These are phyloP conservation scores for Microchrysa polita DNA, from an alignment of 2,888 invertebrate species.

Conservation along the genomic window DNA sequence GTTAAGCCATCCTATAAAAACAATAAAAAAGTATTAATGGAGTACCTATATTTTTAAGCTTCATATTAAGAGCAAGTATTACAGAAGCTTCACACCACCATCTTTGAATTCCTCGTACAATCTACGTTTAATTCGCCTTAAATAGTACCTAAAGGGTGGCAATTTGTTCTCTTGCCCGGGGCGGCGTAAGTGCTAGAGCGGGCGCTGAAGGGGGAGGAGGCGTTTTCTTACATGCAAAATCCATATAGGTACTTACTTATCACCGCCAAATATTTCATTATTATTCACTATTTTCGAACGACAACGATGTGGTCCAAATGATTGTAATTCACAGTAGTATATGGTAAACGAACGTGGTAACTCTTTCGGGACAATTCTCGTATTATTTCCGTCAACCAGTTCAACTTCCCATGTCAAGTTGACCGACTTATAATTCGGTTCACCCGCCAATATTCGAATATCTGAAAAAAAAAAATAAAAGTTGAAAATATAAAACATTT, in stretches of 20 bases:
- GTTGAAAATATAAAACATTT: neutral
- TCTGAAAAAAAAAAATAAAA: conserved; percentile 55
- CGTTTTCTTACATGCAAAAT: too few species aligned
- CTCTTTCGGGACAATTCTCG: conserved; percentile 56
- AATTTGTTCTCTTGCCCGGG: too few species aligned
- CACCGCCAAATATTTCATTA: conserved; percentile 50
- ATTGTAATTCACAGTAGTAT: conserved; percentile 81
- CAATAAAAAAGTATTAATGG: too few species aligned
- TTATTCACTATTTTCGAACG: conserved; percentile 67
- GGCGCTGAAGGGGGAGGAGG: too few species aligned
- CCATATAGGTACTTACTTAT: conserved; percentile 51
- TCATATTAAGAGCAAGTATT: too few species aligned
- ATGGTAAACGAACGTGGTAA: conserved; percentile 73
- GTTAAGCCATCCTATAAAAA: too few species aligned
- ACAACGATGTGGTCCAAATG: conserved; percentile 81
- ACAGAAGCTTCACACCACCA: too few species aligned
- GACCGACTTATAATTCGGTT: conserved; percentile 64
- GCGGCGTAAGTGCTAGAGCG: too few species aligned
- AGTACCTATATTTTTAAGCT: too few species aligned
- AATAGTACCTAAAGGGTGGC: too few species aligned
- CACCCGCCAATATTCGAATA: conserved; percentile 63
- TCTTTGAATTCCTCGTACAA: too few species aligned
- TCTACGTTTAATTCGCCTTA: too few species aligned
- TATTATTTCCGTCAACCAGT: conserved; percentile 55
- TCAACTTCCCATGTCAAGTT: conserved; percentile 65